Conservation (phyloP, 1,140 invertebrate species). For the Argopecten irradians region DNA sequence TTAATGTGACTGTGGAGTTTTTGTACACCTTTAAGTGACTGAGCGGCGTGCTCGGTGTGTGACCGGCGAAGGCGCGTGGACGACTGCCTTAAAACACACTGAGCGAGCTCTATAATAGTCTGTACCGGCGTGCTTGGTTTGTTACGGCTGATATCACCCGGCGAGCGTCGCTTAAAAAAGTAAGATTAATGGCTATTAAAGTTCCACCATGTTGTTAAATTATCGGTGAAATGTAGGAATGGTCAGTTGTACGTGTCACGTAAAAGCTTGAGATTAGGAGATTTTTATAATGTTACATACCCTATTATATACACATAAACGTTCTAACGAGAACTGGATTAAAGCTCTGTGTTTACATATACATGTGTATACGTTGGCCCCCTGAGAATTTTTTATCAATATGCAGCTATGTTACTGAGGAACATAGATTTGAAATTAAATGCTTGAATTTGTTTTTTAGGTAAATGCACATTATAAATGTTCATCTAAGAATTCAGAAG, state of each 20-base stretch:
- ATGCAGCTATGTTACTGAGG: too few species aligned
- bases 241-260: background rate
- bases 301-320: background rate
- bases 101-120: background rate
- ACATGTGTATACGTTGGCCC: too few species aligned
- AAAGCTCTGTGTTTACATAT: too few species aligned
- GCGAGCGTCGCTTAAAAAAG: background rate
- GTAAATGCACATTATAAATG: too few species aligned
- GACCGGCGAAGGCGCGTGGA: background rate
- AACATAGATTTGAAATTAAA: too few species aligned
- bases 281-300: background rate
- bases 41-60: background rate
- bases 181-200: background rate
- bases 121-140: background rate
- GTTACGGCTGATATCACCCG: background rate
- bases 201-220: too few species aligned
- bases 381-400: too few species aligned
- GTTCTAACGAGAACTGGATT: too few species aligned
- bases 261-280: background rate
- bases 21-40: background rate
- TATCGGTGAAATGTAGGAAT: background rate
- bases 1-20: background rate
- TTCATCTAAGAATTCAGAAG: too few species aligned
- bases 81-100: background rate
- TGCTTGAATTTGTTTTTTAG: too few species aligned